Evolutionary conservation across 1,140 invertebrate species (phyloP).

Genomic region (Calliphora vicina): DNA sequence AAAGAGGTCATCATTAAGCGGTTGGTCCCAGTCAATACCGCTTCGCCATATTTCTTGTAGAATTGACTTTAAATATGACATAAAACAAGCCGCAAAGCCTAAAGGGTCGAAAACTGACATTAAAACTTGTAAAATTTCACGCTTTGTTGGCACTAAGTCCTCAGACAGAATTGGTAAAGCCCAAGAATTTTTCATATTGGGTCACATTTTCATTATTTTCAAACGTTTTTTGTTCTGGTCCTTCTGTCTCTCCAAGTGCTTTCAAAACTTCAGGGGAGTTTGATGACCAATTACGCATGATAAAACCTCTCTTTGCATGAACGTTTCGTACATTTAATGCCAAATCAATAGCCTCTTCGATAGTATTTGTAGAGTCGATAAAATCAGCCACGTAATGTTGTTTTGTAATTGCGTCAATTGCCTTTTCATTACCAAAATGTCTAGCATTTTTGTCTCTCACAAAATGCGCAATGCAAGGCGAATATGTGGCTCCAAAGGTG

Average conservation of each 20-base stretch:
- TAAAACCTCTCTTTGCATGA: not conserved
- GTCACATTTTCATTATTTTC: not conserved
- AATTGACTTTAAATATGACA: constrained; percentile 58
- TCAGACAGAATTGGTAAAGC: not conserved
- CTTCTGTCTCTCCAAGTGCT: not conserved
- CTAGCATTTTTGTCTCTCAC: constrained; percentile 20
- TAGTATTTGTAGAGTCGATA: not conserved
- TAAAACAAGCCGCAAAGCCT: constrained; percentile 58
- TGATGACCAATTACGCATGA: not conserved
- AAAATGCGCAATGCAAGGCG: no score
- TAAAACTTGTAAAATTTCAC: not conserved
- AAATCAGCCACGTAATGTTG: no score
- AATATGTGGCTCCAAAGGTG: constrained; percentile 12
- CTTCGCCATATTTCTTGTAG: constrained; percentile 59
- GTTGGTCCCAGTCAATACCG: constrained; percentile 59
- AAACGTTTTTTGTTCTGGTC: not conserved
- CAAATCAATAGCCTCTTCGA: not conserved
- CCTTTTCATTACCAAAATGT: not conserved
- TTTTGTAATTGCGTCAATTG: not conserved
- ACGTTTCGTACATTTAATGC: not conserved
- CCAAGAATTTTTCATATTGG: constrained; percentile 27
- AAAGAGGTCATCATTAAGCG: constrained; percentile 37
- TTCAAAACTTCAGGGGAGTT: constrained; percentile 24
- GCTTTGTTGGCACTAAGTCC: not conserved
- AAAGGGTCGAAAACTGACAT: constrained; percentile 60